Conservation (phyloP, 2,797 vertebrate species). For the Zalophus californianus region DNA sequence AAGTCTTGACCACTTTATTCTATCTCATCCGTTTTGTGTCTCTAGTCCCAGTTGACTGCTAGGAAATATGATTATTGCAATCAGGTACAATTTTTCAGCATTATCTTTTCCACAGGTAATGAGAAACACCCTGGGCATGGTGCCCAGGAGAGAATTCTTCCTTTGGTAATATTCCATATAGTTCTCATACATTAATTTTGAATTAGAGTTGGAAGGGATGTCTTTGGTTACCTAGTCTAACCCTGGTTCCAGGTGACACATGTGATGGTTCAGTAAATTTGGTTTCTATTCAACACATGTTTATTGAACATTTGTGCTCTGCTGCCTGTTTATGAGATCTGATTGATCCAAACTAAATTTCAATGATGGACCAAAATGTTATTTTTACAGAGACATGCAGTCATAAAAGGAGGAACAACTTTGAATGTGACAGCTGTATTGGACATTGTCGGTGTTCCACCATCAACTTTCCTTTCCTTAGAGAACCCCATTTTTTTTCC, state of each 20-base stretch:
- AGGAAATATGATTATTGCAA: not conserved
- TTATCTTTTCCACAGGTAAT: not conserved
- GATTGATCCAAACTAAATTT: not conserved
- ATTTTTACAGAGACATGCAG: not conserved
- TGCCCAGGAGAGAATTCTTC: not conserved
- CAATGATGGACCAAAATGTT: not conserved
- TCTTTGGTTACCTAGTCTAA: not conserved
- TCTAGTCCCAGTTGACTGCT: not conserved
- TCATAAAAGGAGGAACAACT: not conserved
- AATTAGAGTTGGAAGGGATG: not conserved
- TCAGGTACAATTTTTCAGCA: not conserved
- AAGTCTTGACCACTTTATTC: not conserved
- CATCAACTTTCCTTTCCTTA: not conserved
- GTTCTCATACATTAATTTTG: constrained; percentile 34
- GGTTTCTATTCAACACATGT: not conserved
- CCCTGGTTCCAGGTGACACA: not conserved
- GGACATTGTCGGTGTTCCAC: not conserved
- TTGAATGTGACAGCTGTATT: not conserved
- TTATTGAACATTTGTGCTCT: not conserved
- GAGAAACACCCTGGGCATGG: not conserved
- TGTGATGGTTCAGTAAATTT: constrained; percentile 1
- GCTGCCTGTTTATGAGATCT: not conserved
- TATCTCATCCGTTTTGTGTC: not conserved
- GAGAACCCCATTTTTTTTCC: not conserved
- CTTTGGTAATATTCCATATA: not conserved